phyloP scores from a whole-genome alignment of 2,113 vertebrate genomes.

The Macaca fascicularis region DNA sequence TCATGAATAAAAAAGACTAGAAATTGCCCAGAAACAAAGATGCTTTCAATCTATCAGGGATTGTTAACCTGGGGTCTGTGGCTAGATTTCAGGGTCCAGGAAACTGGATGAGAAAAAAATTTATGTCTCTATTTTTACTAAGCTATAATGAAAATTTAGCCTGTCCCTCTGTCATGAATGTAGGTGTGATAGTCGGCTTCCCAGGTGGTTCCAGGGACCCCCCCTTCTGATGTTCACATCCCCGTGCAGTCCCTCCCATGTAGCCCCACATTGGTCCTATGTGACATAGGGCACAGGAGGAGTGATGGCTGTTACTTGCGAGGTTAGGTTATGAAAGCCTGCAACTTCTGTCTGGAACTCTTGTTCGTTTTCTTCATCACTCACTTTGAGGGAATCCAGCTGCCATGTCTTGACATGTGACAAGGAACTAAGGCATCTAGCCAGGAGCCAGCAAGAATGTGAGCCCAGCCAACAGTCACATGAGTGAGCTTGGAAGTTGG shows the following conservation, averaged over 20 bases:
- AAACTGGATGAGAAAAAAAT: background rate
- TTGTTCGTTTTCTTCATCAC: background rate
- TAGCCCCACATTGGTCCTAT: background rate
- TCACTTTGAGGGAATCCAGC: background rate
- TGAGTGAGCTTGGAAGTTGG: background rate
- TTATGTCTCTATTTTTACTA: background rate
- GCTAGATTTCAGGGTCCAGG: background rate
- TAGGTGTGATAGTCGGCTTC: accelerated
- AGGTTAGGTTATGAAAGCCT: background rate
- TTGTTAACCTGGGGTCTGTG: background rate
- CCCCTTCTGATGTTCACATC: background rate
- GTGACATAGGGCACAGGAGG: background rate
- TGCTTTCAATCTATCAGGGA: background rate
- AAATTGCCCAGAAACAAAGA: background rate
- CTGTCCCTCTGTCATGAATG: background rate
- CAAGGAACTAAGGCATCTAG: background rate
- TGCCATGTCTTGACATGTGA: background rate
- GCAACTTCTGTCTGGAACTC: background rate
- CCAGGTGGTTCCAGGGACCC: background rate
- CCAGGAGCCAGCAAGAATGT: background rate
- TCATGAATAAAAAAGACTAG: too few relatives aligned
- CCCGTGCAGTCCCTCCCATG: background rate
- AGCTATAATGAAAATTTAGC: background rate
- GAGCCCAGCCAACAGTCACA: background rate
- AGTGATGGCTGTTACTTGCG: background rate